Evolutionary conservation across 2,113 vertebrate species (phyloP), one percentile per base, ranked within the genome.

Genomic region (Arvicanthis niloticus): DNA sequence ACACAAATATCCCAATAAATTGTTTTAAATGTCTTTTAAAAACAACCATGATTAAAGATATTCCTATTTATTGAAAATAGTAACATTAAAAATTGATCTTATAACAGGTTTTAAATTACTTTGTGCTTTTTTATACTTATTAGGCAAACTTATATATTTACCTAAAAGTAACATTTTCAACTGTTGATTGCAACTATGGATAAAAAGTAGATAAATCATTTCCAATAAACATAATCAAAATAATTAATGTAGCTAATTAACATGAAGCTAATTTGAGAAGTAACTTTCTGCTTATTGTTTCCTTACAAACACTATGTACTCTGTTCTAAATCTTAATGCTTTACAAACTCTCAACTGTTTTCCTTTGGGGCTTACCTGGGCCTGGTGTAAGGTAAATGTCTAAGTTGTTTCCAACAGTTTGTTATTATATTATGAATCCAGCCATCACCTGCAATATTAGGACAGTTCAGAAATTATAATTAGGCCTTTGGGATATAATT

Each of bases 391-490:
- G 99, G 99, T 60, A 99, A 98, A 97, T 99, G 99, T 70, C 98
- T 98, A 31, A 99, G 97, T 88, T 99, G 99, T 94, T 98, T 99
- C 99, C 99, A 99, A 97, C 98, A 98, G 65, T 99, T 99, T 78
- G 99, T 99, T 91, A 98, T 96, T 56, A 99, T 82, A 97, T 98
- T 99, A 97, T 99, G 98, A 98, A 99, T 97, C 99, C 99, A 99
- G 7, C 99, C 99, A 89, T 99, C 99, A 98, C 99, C 99, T 99
- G 13, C 42, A 97, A 60, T 0, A 48, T 95, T 82, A 87, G 56
- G 13, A 85, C 40, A 94, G 68, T 90, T 97, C 19, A 51, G 68
- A 98, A 96, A 94, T 91, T 93, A 93, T 84, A 48, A 75, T 76
- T 88, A 89, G 76, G 7, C 88, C 26, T 91, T 91, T 78, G 31